These are phyloP conservation scores for Lagenorhynchus albirostris DNA, from an alignment of 2,113 vertebrate genomes.

Conservation along the genomic window DNA sequence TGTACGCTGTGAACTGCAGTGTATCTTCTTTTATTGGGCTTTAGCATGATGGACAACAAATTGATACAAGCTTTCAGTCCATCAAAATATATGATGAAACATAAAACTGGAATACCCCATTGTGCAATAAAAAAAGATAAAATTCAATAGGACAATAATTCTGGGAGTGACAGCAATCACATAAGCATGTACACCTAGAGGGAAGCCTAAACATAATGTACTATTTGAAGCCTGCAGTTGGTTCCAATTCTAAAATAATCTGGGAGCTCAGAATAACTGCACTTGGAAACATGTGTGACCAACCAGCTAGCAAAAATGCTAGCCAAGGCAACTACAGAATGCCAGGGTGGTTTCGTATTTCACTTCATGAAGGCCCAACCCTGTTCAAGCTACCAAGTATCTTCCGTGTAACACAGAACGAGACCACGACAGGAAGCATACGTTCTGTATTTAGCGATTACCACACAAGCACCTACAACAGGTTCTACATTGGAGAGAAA, in stretches of 20 bases:
- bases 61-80: constrained; percentile 60
- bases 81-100: constrained; percentile 72
- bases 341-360: neutral
- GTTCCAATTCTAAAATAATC: constrained; percentile 20
- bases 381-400: neutral
- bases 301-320: constrained; percentile 42
- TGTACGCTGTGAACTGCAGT: neutral
- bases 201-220: constrained; percentile 58
- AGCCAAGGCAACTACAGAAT: neutral
- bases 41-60: constrained; percentile 51
- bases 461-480: neutral
- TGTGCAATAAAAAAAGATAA: constrained; percentile 71
- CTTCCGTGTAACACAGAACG: rapidly evolving
- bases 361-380: neutral
- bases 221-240: constrained; percentile 42
- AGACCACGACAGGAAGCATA: neutral
- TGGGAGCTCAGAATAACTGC: constrained; percentile 31
- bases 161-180: neutral
- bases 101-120: constrained; percentile 46
- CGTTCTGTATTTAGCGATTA: neutral
- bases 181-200: neutral
- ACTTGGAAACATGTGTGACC: neutral
- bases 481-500: neutral
- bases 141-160: constrained; percentile 67
- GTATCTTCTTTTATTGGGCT: constrained; percentile 44